Evolutionary conservation across 2,888 invertebrate genomes (phyloP).

Genomic region (Enchytraeus crypticus): DNA sequence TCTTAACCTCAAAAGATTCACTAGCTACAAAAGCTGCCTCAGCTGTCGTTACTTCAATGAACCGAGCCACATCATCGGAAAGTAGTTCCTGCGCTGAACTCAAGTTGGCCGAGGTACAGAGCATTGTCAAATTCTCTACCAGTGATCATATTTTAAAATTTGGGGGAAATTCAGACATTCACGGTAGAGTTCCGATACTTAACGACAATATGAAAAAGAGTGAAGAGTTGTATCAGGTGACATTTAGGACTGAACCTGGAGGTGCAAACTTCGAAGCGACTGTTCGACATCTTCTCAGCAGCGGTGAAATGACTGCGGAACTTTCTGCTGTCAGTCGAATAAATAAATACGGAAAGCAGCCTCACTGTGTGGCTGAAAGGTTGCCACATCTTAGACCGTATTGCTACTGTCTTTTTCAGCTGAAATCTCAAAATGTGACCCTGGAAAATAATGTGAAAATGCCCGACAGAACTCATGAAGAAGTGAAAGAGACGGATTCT

Average conservation of each 20-base stretch:
- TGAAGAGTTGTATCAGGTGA: slow-evolving; percentile 67
- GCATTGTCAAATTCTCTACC: slow-evolving; percentile 17
- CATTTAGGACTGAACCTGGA: slow-evolving; percentile 66
- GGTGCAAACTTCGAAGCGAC: slow-evolving; percentile 74
- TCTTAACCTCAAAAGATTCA: slow-evolving; percentile 53
- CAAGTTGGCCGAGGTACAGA: slow-evolving; percentile 8
- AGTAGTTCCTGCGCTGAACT: slow-evolving; percentile 14
- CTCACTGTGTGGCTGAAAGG: too few species aligned
- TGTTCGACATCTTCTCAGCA: slow-evolving; percentile 50
- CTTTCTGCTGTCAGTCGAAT: too few species aligned
- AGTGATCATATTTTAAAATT: slow-evolving; percentile 58
- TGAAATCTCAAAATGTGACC: too few species aligned
- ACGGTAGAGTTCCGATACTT: slow-evolving; percentile 76
- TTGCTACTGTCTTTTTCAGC: too few species aligned
- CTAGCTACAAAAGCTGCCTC: slow-evolving; percentile 12
- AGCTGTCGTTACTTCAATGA: slow-evolving; percentile 16
- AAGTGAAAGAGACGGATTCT: too few species aligned
- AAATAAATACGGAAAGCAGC: too few species aligned
- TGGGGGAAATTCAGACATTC: slow-evolving; percentile 64
- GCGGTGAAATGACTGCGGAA: too few species aligned
- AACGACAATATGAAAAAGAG: slow-evolving; percentile 57
- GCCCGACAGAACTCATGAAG: too few species aligned
- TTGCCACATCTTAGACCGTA: too few species aligned
- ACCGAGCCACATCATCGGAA: slow-evolving; percentile 11
- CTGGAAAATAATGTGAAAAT: too few species aligned